Evolutionary conservation across 2,888 invertebrate genomes (phyloP), one percentile per base, ranked within the genome.

Genomic region (Diploptera punctata): DNA sequence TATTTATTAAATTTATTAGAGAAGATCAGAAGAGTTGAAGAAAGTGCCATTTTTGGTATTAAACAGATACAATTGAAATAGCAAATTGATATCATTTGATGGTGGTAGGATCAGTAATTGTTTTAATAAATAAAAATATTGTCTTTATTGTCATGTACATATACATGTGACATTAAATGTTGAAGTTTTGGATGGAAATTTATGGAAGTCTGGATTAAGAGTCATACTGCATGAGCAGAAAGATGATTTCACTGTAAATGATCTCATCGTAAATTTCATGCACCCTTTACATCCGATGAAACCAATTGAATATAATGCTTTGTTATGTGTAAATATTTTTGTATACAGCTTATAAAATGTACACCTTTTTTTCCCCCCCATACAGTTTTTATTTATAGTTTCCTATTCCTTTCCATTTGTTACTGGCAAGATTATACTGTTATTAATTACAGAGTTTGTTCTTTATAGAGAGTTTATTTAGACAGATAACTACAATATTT

Each of bases 281-380:
- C 57, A 57, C n/a, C 57, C 29, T 57, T 31, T 57, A 57, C 57
- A 57, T 29, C 57, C 31, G 26, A 57, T 57, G 13, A 57, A 31
- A 31, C 13, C 57, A 26, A 57, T 57, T 29, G n/a, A 26, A 57
- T 57, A 57, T 29, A 57, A 29, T 57, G n/a, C 57, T 57, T 29
- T n/a, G 57, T 57, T 57, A 57, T 57, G 9, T 57, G 57, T 57
- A 57, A 57, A 31, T 57, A 57, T 57, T 29, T 57, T 57, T 57
- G 57, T 31, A 29, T 31, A 29, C 31, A 57, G 57, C 57, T 29
- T 57, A 57, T n/a, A 7, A 29, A 29, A n/a, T 7, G 26, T 29
- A 57, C 13, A n/a, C n/a, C 29, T 16, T 57, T 57, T 29, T 57
- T 29, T 29, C 29, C n/a, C 57, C 57, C 57, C 57, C 31, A 57